Percentiles rank a stretch among this genome's conserved stretches.
Evolutionary conservation across 2,113 vertebrate species (phyloP).

Genomic region (Isurus oxyrinchus): DNA sequence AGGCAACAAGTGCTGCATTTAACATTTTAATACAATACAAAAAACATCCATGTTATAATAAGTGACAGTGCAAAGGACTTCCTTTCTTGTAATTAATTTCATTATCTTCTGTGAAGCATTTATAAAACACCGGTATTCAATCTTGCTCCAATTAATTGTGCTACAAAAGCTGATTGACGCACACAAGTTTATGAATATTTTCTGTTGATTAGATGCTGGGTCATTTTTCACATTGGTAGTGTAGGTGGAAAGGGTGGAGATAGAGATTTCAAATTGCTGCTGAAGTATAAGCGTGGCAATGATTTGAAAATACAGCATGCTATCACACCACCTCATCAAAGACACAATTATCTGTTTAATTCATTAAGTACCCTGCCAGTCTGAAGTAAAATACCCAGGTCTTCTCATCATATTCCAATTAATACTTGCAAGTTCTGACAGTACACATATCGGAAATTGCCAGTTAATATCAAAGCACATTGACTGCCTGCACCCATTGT

Average conservation of each 20-base stretch:
- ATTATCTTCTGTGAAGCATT: background rate
- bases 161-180: background rate
- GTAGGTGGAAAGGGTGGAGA: background rate
- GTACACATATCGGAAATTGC: background rate
- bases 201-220: background rate
- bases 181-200: background rate
- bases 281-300: background rate
- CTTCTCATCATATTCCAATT: conserved; percentile 11
- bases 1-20: background rate
- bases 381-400: background rate
- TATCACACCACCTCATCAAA: background rate
- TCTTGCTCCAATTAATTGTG: too few species aligned
- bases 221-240: background rate
- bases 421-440: conserved; percentile 5
- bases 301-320: background rate
- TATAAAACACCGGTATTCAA: background rate
- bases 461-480: background rate
- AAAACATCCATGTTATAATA: background rate
- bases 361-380: background rate
- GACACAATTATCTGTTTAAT: background rate
- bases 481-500: background rate
- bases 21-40: background rate
- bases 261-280: background rate
- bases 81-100: background rate
- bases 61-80: background rate